Evolutionary conservation across 2,113 vertebrate species (phyloP), one percentile per base, ranked within the genome.

Genomic region (Eurypyga helias): DNA sequence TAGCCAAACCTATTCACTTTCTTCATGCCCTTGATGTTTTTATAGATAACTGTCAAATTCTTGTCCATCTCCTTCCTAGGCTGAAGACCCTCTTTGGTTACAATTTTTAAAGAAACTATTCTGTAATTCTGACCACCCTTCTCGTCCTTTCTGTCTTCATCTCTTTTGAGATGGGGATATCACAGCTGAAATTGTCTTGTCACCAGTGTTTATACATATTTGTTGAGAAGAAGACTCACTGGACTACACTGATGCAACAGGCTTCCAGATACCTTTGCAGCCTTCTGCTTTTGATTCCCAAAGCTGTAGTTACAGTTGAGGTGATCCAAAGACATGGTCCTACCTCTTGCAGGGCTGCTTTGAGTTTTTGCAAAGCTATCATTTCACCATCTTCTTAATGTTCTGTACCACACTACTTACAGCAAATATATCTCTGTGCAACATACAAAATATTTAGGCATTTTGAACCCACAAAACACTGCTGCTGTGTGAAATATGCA

Each of bases 81-180:
- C 1, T 45, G n/a, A 90, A 65, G 12, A 82, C 0, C 4, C 5
- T 83, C 8, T 38, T 62, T 58, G 0, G 6, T 54, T 46, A 54
- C 6, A 34, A 2, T 43, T 86, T 65, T 38, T 34, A 46, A 7
- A 54, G 62, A 69, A 89, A 76, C 2, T 0, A 9, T 64, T 64
- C 9, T 9, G 29, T 57, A 21, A 3, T 33, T 5, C 7, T 58
- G n/a, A 62, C 8, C 5, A 43, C 1, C 0, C 2, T n/a, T 62
- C 46, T 52, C 43, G 10, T 49, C 14, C 4, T 66, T 72, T 5
- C 10, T 55, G 2, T 19, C 15, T 41, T 78, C 11, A 24, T 36
- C 10, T 54, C 6, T 90, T 70, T 72, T 70, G 48, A 76, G 17
- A 64, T 34, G 10, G 25, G 6, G 2, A 13, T 51, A 46, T 38